phyloP scores from a whole-genome alignment of 2,113 vertebrate genomes.

The Charina bottae region DNA sequence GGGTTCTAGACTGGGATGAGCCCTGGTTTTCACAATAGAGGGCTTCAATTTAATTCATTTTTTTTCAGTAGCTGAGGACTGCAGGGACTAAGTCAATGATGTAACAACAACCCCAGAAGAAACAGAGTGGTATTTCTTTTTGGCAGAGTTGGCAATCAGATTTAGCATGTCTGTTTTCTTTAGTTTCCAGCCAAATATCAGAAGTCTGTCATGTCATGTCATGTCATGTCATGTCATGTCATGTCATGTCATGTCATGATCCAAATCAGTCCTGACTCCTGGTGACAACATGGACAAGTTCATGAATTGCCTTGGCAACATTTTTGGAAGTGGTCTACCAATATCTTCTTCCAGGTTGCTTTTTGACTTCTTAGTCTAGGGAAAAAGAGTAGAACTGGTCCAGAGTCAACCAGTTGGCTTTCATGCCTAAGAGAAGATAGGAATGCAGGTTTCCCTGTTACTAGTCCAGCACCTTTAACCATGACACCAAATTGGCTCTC shows the following conservation, averaged over 20 bases:
- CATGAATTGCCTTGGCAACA: not conserved
- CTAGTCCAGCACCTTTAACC: not conserved
- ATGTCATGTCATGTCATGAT: not conserved
- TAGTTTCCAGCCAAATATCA: not conserved
- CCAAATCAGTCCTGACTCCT: not conserved
- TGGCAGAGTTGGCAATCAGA: not conserved
- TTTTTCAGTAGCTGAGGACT: not conserved
- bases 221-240: not conserved
- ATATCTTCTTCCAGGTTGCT: not conserved
- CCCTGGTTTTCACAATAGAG: not conserved
- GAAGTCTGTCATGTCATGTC: not conserved
- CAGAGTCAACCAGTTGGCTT: not conserved
- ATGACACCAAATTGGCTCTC: not conserved
- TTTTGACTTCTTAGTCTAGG: too few species aligned
- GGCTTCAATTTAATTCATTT: not conserved
- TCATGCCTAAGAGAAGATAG: not conserved
- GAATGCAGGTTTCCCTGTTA: not conserved
- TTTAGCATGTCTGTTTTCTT: not conserved
- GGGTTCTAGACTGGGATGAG: not conserved
- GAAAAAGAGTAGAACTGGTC: not conserved
- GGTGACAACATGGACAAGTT: not conserved
- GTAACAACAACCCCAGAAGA: not conserved
- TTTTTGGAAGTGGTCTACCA: not conserved
- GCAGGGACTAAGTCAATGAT: not conserved
- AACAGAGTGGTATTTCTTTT: not conserved